Conservation (phyloP, 2,113 vertebrate species). For the Mormoops blainvillei region DNA sequence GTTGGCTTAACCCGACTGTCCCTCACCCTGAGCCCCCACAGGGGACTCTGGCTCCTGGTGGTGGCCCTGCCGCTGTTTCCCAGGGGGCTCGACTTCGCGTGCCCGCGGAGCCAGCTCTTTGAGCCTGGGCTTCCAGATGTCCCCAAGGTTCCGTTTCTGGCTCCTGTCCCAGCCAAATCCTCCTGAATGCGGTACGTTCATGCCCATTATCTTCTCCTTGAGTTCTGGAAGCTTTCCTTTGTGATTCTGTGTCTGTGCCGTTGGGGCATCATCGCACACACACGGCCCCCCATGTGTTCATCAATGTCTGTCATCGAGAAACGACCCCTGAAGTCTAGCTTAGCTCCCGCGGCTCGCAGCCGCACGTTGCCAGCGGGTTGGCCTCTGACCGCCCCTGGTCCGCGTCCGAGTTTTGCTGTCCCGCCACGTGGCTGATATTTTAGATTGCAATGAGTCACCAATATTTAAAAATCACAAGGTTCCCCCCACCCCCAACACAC, state of each 20-base stretch:
- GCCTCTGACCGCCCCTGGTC: neutral
- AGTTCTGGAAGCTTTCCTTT: neutral
- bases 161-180: neutral
- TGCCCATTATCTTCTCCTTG: neutral
- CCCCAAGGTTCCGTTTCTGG: rapidly evolving
- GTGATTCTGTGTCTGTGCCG: neutral
- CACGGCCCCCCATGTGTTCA: rapidly evolving
- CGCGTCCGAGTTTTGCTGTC: neutral
- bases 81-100: neutral
- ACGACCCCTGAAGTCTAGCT: neutral
- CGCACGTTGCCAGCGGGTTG: neutral
- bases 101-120: no score
- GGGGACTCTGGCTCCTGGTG: no score
- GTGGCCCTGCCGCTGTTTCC: neutral
- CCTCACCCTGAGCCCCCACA: neutral
- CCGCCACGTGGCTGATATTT: neutral
- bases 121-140: neutral
- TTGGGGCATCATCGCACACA: neutral
- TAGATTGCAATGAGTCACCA: neutral
- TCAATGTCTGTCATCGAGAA: rapidly evolving
- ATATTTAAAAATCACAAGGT: neutral
- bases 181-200: rapidly evolving
- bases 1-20: neutral
- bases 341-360: neutral
- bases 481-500: neutral